Conservation (phyloP, 2,797 vertebrate genomes). For the Mormyrus proboscirostris region DNA sequence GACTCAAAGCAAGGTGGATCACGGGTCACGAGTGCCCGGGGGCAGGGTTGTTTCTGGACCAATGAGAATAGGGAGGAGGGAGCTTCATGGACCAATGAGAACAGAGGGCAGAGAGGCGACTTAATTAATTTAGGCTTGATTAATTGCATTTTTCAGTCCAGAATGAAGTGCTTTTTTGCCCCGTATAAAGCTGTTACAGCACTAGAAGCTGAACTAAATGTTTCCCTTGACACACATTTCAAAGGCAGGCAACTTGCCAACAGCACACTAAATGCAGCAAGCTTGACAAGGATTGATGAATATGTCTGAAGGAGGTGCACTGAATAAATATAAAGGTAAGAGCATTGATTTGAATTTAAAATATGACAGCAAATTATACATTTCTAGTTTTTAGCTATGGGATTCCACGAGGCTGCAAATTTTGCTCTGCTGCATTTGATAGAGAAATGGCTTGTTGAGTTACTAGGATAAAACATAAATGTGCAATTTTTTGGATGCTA, state of each 20-base stretch:
- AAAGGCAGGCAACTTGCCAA: background rate
- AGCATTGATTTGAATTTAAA: background rate
- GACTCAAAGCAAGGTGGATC: background rate
- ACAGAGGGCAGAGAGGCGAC: background rate
- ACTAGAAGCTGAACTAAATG: background rate
- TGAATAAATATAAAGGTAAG: background rate
- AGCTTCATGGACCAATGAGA: background rate
- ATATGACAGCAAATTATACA: background rate
- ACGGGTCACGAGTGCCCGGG: background rate
- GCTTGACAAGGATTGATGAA: background rate
- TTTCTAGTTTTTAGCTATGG: background rate
- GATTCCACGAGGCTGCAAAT: background rate
- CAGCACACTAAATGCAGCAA: background rate
- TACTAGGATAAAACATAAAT: background rate
- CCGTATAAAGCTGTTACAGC: background rate
- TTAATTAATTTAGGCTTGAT: background rate
- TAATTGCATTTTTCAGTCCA: background rate
- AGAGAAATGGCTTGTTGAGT: background rate
- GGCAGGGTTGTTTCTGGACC: background rate
- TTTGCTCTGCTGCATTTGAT: background rate
- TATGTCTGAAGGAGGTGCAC: background rate
- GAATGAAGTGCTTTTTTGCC: background rate
- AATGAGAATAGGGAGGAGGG: background rate
- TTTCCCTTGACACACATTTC: background rate
- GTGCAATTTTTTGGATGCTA: background rate